Percentiles rank a stretch among this genome's conserved stretches.
Evolutionary conservation across 2,113 vertebrate species (phyloP).

Genomic region (Heteronetta atricapilla): DNA sequence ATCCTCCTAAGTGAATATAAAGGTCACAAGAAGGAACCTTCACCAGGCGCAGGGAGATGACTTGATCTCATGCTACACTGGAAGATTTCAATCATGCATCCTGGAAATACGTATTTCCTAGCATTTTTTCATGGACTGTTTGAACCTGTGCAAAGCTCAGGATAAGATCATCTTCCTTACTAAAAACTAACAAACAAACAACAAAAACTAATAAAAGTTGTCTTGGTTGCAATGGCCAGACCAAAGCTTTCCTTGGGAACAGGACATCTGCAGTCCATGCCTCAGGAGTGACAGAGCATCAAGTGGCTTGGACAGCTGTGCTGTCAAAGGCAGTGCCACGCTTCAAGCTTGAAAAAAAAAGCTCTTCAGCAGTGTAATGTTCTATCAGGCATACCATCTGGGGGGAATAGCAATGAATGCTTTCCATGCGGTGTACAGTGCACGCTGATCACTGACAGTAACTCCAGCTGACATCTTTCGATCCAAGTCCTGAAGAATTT

Average conservation of each 20-base stretch:
- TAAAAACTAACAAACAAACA: neutral
- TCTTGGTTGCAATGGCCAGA: neutral
- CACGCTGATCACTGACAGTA: neutral
- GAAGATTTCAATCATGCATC: neutral
- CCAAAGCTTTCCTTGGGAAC: neutral
- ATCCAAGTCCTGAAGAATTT: neutral
- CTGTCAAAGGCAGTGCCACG: neutral
- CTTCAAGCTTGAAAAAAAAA: neutral
- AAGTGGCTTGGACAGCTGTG: constrained; percentile 27
- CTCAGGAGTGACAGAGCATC: constrained; percentile 14
- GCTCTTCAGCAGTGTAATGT: neutral
- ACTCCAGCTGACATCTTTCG: neutral
- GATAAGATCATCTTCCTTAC: neutral
- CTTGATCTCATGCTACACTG: fast-evolving
- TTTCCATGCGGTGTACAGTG: neutral
- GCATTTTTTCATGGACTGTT: neutral
- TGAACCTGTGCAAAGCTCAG: neutral
- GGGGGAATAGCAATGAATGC: neutral
- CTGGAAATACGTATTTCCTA: neutral
- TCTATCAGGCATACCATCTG: neutral
- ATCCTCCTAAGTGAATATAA: neutral
- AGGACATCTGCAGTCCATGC: neutral
- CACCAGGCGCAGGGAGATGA: neutral
- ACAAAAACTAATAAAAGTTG: neutral
- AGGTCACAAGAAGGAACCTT: neutral